Conservation (phyloP, 2,113 vertebrate species). For the Neogale vison region DNA sequence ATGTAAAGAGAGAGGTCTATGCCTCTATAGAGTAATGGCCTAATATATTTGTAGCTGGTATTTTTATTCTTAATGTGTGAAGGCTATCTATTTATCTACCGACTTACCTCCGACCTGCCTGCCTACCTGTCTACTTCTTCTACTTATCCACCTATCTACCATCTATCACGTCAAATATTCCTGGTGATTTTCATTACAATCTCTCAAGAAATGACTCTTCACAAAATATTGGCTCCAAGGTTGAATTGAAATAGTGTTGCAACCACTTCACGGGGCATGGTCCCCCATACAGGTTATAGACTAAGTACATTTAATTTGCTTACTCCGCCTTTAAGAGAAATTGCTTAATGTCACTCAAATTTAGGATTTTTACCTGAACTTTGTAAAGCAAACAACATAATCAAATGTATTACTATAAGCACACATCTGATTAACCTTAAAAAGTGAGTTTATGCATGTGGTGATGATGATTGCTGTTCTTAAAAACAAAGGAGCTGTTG, state of each 20-base stretch:
- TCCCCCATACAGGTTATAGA: background rate
- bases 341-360: background rate
- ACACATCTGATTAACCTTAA: conserved; percentile 51
- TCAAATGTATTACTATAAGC: conserved; percentile 47
- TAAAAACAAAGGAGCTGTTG: background rate
- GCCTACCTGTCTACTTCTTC: background rate
- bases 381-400: conserved; percentile 32
- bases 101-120: background rate
- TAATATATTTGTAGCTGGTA: background rate
- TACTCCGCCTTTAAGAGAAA: conserved; percentile 12
- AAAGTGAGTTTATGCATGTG: background rate
- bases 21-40: background rate
- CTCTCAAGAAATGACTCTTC: background rate
- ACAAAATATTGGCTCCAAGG: background rate
- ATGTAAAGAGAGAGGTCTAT: background rate
- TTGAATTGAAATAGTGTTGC: background rate
- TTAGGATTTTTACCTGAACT: conserved; percentile 22
- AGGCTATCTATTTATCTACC: background rate
- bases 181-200: background rate
- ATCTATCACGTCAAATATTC: background rate
- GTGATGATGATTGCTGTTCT: background rate
- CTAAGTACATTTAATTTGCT: background rate
- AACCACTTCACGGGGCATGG: background rate
- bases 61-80: conserved; percentile 29
- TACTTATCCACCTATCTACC: background rate